Percentiles rank a stretch among this genome's conserved stretches.
These are phyloP conservation scores for Coleophora deauratella DNA, from an alignment of 2,888 invertebrate genomes.

Conservation along the genomic window DNA sequence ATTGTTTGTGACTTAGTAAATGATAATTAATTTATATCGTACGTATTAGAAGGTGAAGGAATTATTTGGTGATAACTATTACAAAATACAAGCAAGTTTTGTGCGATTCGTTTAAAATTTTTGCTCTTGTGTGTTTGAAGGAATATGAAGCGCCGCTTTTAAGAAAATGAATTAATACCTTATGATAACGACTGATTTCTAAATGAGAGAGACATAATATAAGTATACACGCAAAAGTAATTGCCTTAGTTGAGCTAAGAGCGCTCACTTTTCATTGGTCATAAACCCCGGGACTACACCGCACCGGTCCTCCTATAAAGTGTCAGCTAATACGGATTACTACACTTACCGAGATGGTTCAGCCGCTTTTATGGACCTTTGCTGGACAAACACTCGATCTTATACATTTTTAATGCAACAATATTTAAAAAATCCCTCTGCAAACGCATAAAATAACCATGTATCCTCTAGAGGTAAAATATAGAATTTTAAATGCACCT, in stretches of 20 bases:
- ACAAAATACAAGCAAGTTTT: no score
- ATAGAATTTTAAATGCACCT: no score
- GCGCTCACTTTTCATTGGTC: conserved; percentile 61
- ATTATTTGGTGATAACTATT: no score
- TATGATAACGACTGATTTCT: no score
- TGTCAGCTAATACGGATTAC: conserved; percentile 64
- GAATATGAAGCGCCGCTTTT: no score
- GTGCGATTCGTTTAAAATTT: no score
- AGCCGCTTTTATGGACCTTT: conserved; percentile 21
- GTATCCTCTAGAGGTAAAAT: neutral
- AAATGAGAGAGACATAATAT: conserved; percentile 18
- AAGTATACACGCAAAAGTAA: conserved; percentile 64
- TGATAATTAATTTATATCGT: neutral
- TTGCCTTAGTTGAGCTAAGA: conserved; percentile 37
- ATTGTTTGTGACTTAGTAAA: conserved; percentile 20
- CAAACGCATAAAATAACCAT: neutral
- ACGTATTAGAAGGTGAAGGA: conserved; percentile 5
- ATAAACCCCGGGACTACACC: conserved; percentile 60
- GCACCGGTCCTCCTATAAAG: conserved; percentile 53
- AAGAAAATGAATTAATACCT: no score
- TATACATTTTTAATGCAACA: conserved; percentile 14
- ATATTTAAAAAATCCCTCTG: neutral
- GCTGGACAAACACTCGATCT: conserved; percentile 15
- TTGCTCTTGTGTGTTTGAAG: no score
- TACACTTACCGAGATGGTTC: conserved; percentile 48